Evolutionary conservation across 2,888 invertebrate species (phyloP).

Genomic region (Nymphalis polychloros): DNA sequence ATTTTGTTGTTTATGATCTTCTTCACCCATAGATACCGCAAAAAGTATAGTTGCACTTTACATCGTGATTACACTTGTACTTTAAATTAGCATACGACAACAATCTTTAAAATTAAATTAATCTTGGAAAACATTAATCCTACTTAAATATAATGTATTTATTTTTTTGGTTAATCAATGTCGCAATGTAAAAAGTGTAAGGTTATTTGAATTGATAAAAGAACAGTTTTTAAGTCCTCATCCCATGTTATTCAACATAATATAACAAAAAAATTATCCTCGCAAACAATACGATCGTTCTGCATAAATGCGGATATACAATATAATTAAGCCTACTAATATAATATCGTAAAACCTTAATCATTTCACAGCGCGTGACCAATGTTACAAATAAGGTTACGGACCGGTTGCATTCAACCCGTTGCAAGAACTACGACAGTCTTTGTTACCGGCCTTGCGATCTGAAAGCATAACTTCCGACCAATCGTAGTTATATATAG

Average conservation of each 20-base stretch:
- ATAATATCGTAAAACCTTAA: constrained; percentile 27
- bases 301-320: constrained; percentile 29
- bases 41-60: too few relatives aligned
- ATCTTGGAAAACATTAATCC: too few relatives aligned
- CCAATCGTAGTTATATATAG: not conserved
- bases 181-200: not conserved
- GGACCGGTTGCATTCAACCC: constrained; percentile 25
- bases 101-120: too few relatives aligned
- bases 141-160: too few relatives aligned
- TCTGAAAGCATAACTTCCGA: constrained; percentile 25
- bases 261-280: constrained; percentile 15
- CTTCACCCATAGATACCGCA: too few relatives aligned
- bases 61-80: too few relatives aligned
- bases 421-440: constrained; percentile 19
- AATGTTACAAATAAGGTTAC: constrained; percentile 29
- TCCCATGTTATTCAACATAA: not conserved
- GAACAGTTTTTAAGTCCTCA: constrained; percentile 5
- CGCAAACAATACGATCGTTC: constrained; percentile 8
- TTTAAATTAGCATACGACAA: too few relatives aligned
- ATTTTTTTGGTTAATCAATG: too few relatives aligned
- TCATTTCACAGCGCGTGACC: constrained; percentile 25
- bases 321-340: constrained; percentile 24
- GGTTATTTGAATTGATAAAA: not conserved
- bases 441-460: constrained; percentile 22
- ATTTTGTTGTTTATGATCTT: too few relatives aligned